Conservation (phyloP, 1,140 invertebrate genomes). For the Acromyrmex charruanus region DNA sequence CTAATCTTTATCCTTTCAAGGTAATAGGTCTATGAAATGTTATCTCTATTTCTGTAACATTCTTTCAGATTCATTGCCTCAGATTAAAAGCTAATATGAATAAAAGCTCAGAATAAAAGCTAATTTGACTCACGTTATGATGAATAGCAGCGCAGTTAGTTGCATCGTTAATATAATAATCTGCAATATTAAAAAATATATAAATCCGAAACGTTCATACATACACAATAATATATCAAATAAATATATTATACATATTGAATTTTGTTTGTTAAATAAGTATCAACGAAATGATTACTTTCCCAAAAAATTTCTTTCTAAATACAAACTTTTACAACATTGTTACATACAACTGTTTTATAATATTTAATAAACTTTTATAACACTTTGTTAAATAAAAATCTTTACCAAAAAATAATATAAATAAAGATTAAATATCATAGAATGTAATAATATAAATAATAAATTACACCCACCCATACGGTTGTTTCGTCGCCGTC, state of each 20-base stretch:
- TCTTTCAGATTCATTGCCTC: slow-evolving; percentile 10
- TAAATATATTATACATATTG: neutral
- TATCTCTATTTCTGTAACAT: neutral
- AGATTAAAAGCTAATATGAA: neutral
- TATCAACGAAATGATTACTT: neutral
- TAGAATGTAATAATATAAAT: neutral
- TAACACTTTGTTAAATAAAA: neutral
- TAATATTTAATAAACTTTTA: too few relatives aligned
- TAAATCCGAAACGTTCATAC: neutral
- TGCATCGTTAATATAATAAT: neutral
- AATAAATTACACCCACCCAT: neutral
- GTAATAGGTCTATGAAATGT: neutral
- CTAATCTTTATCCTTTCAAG: neutral
- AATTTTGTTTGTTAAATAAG: neutral
- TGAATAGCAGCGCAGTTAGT: neutral
- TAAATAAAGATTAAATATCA: neutral
- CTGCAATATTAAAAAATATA: neutral
- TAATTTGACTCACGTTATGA: neutral
- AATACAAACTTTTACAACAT: neutral
- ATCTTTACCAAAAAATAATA: neutral
- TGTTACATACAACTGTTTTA: too few relatives aligned
- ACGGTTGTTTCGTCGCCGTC: neutral
- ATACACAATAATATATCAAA: neutral
- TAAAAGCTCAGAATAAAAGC: neutral
- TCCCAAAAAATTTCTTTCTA: neutral